phyloP scores from a whole-genome alignment of 2,888 invertebrate species.

The Patella depressa region DNA sequence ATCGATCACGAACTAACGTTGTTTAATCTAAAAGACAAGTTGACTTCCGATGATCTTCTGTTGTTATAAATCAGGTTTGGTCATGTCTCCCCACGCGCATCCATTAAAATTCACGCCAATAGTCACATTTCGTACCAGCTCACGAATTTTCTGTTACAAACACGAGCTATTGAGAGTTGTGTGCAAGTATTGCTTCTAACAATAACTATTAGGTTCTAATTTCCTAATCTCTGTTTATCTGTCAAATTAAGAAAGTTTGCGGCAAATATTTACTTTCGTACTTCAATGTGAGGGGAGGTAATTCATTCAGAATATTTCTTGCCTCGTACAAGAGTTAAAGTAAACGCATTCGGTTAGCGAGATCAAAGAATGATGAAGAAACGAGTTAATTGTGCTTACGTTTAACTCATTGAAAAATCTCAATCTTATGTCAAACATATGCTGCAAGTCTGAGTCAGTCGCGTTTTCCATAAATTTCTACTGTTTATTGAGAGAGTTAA shows the following conservation, averaged over 20 bases:
- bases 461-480: neutral
- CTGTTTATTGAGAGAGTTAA: neutral
- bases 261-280: conserved; percentile 26
- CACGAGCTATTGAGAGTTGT: conserved; percentile 17
- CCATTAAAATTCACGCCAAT: conserved; percentile 13
- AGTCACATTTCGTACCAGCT: conserved; percentile 20
- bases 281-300: conserved; percentile 16
- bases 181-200: conserved; percentile 11
- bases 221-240: conserved; percentile 13
- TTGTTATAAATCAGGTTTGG: conserved; percentile 12
- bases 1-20: neutral
- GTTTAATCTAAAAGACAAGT: conserved; percentile 1
- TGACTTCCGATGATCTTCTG: neutral
- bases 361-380: neutral
- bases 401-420: neutral
- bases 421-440: neutral
- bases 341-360: neutral
- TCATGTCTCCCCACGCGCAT: conserved; percentile 21
- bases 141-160: conserved; percentile 20
- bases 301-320: neutral
- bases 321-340: neutral
- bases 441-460: neutral
- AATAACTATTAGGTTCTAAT: conserved; percentile 19
- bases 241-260: conserved; percentile 28
- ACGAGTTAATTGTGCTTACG: conserved; percentile 20